Evolutionary conservation across 2,888 invertebrate genomes (phyloP).

Genomic region (Patella depressa): DNA sequence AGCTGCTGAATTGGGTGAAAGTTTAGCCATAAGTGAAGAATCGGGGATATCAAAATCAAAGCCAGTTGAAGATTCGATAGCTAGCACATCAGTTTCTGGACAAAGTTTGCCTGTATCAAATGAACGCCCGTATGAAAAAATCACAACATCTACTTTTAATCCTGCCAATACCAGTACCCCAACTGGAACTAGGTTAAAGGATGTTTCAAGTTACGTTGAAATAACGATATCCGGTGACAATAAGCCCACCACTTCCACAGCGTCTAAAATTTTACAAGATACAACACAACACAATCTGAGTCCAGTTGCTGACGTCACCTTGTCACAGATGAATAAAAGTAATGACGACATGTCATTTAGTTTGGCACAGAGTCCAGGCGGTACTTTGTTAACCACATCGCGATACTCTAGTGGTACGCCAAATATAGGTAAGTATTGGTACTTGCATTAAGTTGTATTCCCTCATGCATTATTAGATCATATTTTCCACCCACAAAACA

Average conservation of each 20-base stretch:
- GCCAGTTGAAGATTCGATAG: not conserved
- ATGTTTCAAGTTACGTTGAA: slow-evolving; percentile 26
- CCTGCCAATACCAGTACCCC: slow-evolving; percentile 6
- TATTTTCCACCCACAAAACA: no score
- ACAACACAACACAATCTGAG: slow-evolving; percentile 20
- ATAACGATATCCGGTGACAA: slow-evolving; percentile 20
- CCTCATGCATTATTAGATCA: no score
- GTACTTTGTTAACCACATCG: slow-evolving; percentile 24
- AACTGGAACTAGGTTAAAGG: slow-evolving; percentile 6
- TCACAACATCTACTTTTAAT: not conserved
- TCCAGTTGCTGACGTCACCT: slow-evolving; percentile 10
- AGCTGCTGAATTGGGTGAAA: slow-evolving; percentile 13
- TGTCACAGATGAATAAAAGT: slow-evolving; percentile 15
- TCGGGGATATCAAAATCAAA: not conserved
- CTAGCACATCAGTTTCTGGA: not conserved
- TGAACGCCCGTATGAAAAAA: not conserved
- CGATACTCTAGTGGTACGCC: slow-evolving; percentile 47
- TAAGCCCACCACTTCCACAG: not conserved
- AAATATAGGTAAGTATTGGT: slow-evolving; percentile 47
- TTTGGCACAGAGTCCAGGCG: slow-evolving; percentile 22
- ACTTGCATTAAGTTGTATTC: not conserved
- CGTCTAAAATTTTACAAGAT: not conserved
- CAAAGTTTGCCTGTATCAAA: not conserved
- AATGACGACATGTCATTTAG: slow-evolving; percentile 18
- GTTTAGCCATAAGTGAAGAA: no score